phyloP scores from a whole-genome alignment of 2,888 invertebrate species.

The Lasioglossum pauxillum region DNA sequence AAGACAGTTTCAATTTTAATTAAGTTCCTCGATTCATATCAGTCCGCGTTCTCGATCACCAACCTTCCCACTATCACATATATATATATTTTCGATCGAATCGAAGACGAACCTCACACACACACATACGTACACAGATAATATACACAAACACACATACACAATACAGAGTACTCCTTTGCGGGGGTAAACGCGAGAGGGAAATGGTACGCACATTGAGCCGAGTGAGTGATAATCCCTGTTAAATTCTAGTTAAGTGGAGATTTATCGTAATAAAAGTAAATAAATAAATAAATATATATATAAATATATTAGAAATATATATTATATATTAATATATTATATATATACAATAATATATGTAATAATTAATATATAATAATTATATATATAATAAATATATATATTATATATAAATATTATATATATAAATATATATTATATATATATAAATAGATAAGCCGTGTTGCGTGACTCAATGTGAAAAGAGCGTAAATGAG shows the following conservation, averaged over 20 bases:
- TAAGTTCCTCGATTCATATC: conserved; percentile 35
- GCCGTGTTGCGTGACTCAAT: conserved; percentile 54
- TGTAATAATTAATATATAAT: too few relatives aligned
- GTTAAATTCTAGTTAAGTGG: conserved; percentile 74
- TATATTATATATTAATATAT: too few relatives aligned
- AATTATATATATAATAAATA: conserved; percentile 17
- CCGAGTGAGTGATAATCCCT: conserved; percentile 80
- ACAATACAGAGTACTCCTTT: conserved; percentile 28
- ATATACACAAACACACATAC: background rate
- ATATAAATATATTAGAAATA: conserved; percentile 30
- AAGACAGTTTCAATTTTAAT: background rate
- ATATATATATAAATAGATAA: conserved; percentile 56
- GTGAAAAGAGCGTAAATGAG: conserved; percentile 50
- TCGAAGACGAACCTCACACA: conserved; percentile 12
- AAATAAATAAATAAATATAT: conserved; percentile 48
- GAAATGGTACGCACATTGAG: conserved; percentile 78
- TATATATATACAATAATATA: too few relatives aligned
- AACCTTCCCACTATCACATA: conserved; percentile 26
- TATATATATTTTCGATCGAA: conserved; percentile 26
- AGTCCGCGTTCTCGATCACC: conserved; percentile 43
- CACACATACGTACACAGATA: background rate
- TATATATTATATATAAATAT: conserved; percentile 34
- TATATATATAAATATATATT: conserved; percentile 36
- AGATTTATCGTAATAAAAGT: conserved; percentile 73
- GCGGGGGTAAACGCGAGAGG: conserved; percentile 34